These are phyloP conservation scores for Myanophis thanlyinensis DNA, from an alignment of 2,113 vertebrate species.

Conservation along the genomic window DNA sequence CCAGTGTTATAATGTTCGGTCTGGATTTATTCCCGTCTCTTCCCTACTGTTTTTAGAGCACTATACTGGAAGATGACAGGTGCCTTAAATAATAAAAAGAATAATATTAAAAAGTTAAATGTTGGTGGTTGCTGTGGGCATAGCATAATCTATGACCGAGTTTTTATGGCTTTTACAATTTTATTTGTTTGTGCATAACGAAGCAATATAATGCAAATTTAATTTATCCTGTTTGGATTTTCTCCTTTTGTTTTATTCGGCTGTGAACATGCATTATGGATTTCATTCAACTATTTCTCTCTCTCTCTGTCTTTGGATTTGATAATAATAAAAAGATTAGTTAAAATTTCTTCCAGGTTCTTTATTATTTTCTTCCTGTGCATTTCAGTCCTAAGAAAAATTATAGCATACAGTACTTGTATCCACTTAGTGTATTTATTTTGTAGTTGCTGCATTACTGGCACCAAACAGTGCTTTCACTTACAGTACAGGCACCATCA, in stretches of 20 bases:
- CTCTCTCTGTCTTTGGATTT: slow-evolving; percentile 27
- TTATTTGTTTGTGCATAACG: slow-evolving; percentile 46
- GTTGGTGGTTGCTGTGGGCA: background rate
- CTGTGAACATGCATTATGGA: slow-evolving; percentile 46
- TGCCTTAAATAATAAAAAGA: slow-evolving; percentile 29
- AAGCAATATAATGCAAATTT: slow-evolving; percentile 42
- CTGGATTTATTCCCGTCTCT: background rate
- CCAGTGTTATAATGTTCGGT: background rate
- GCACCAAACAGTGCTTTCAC: no score
- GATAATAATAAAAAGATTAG: slow-evolving; percentile 41
- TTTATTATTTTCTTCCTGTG: slow-evolving; percentile 26
- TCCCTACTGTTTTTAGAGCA: slow-evolving; percentile 20
- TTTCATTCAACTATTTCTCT: slow-evolving; percentile 42
- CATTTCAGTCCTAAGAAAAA: slow-evolving; percentile 18
- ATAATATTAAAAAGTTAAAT: background rate
- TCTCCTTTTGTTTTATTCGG: slow-evolving; percentile 17
- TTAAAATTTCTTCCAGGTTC: slow-evolving; percentile 10
- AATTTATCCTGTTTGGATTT: slow-evolving; percentile 47
- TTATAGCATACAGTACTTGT: background rate
- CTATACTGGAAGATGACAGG: slow-evolving; percentile 9
- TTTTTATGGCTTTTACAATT: slow-evolving; percentile 46
- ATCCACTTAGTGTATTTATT: background rate
- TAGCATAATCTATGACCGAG: slow-evolving; percentile 12
- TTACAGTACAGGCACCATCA: no score
- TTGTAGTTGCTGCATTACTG: background rate